Conservation (phyloP, 2,888 invertebrate genomes). For the Drosophila mimetica region DNA sequence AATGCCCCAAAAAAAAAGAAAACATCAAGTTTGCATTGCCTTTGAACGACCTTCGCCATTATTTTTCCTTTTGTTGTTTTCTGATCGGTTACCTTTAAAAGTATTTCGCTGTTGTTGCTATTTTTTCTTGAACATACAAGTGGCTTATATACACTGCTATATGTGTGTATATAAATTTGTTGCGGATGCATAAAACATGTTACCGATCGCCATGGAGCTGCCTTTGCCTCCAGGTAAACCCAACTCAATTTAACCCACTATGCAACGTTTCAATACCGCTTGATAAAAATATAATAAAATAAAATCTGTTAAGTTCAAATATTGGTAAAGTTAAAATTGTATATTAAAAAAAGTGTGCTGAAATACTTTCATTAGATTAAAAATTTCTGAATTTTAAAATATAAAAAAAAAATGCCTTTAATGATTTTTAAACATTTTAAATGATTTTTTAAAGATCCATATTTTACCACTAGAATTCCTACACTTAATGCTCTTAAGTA, state of each 20-base stretch:
- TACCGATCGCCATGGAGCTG: constrained; percentile 63
- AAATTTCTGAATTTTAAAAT: too few relatives aligned
- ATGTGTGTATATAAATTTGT: constrained; percentile 47
- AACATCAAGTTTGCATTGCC: constrained; percentile 61
- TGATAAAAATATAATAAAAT: background rate
- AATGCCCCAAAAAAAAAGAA: constrained; percentile 31
- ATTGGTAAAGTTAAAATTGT: background rate
- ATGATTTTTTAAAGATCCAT: too few relatives aligned
- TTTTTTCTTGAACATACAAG: constrained; percentile 45
- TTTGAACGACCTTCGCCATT: constrained; percentile 77
- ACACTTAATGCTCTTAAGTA: too few relatives aligned
- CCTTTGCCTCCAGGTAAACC: constrained; percentile 71
- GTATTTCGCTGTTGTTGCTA: constrained; percentile 71
- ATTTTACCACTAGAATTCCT: too few relatives aligned
- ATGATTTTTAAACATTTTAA: too few relatives aligned
- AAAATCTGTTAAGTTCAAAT: background rate
- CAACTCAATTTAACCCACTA: constrained; percentile 19
- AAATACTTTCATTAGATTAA: too few relatives aligned
- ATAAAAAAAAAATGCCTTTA: too few relatives aligned
- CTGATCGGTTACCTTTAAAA: constrained; percentile 68
- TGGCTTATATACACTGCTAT: constrained; percentile 42
- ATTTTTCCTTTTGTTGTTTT: constrained; percentile 40
- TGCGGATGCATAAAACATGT: constrained; percentile 78
- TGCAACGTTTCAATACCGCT: background rate
- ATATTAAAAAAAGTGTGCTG: too few relatives aligned